phyloP scores from a whole-genome alignment of 2,113 vertebrate genomes.

The Tautogolabrus adspersus region DNA sequence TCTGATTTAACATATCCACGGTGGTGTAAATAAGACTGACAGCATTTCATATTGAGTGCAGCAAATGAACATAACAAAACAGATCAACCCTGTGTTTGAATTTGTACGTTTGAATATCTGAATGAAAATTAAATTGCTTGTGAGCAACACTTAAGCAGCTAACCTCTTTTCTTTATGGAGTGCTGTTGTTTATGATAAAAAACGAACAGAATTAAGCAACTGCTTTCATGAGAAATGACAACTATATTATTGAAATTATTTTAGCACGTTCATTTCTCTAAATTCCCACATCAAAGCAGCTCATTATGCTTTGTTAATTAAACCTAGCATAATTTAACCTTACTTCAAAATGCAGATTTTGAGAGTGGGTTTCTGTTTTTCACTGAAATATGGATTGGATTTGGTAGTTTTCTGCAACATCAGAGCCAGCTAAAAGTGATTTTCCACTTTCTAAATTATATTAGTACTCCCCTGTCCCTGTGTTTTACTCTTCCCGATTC shows the following conservation, averaged over 20 bases:
- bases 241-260: slow-evolving; percentile 64
- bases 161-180: slow-evolving; percentile 59
- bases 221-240: slow-evolving; percentile 74
- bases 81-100: slow-evolving; percentile 38
- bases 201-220: slow-evolving; percentile 50
- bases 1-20: slow-evolving; percentile 25
- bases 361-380: slow-evolving; percentile 54
- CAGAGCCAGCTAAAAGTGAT: slow-evolving; percentile 64
- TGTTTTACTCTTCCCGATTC: slow-evolving; percentile 26
- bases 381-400: slow-evolving; percentile 69
- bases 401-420: slow-evolving; percentile 63
- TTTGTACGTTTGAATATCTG: slow-evolving; percentile 58
- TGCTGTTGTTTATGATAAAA: slow-evolving; percentile 43
- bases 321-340: slow-evolving; percentile 75
- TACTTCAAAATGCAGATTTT: slow-evolving; percentile 73
- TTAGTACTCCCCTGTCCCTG: slow-evolving; percentile 50
- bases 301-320: slow-evolving; percentile 78
- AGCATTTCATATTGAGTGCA: slow-evolving; percentile 19
- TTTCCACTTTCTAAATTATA: slow-evolving; percentile 61
- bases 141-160: slow-evolving; percentile 61
- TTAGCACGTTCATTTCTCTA: slow-evolving; percentile 62
- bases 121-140: slow-evolving; percentile 58
- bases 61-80: slow-evolving; percentile 53
- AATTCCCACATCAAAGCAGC: slow-evolving; percentile 79
- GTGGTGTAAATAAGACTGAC: slow-evolving; percentile 26